These are phyloP conservation scores for Philereme vetulata DNA, from an alignment of 2,888 invertebrate genomes.

Conservation along the genomic window DNA sequence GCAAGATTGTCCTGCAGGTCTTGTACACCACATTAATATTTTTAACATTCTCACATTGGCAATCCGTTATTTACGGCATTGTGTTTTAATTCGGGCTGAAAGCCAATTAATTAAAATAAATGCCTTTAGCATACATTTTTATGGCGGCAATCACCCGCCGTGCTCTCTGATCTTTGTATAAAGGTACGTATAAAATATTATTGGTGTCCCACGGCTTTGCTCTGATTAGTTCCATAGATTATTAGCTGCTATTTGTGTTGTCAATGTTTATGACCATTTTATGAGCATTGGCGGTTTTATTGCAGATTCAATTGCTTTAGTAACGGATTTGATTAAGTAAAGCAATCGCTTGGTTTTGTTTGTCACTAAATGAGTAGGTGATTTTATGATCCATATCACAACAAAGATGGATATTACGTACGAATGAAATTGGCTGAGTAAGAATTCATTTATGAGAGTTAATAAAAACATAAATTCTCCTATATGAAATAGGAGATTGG, in stretches of 20 bases:
- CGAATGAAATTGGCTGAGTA: conserved; percentile 3
- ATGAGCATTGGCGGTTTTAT: conserved; percentile 76
- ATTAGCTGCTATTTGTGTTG: conserved; percentile 80
- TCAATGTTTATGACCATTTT: conserved; percentile 80
- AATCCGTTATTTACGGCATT: conserved; percentile 19
- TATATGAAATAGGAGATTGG: too few relatives aligned
- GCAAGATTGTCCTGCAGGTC: too few relatives aligned
- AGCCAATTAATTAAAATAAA: conserved; percentile 63
- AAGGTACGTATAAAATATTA: conserved; percentile 71
- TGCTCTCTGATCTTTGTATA: conserved; percentile 55
- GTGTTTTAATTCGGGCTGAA: conserved; percentile 41
- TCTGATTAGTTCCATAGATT: conserved; percentile 74
- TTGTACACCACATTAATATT: too few relatives aligned
- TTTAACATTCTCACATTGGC: neutral
- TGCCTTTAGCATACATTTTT: conserved; percentile 73
- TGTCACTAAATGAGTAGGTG: conserved; percentile 53
- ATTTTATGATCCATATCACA: conserved; percentile 48
- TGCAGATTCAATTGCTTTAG: conserved; percentile 74
- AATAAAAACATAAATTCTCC: too few relatives aligned
- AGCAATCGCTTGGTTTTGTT: conserved; percentile 67
- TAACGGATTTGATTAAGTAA: conserved; percentile 78
- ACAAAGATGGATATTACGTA: conserved; percentile 23
- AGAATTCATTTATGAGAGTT: neutral
- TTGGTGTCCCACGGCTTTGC: conserved; percentile 49
- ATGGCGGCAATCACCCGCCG: conserved; percentile 70